Conservation (phyloP, 2,888 invertebrate genomes). For the Dicyrtomina minuta region DNA sequence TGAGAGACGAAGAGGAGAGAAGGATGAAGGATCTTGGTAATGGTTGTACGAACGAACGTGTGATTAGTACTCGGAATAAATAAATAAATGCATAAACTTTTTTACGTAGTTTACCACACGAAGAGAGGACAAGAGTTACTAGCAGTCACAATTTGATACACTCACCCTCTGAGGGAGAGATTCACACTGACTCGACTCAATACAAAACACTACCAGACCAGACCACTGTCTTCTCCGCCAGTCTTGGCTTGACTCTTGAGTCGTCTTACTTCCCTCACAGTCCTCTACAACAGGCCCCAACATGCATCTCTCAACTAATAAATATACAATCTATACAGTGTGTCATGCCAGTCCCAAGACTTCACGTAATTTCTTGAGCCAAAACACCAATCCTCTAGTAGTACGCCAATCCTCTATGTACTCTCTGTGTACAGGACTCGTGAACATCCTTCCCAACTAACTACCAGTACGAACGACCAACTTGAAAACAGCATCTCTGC, state of each 20-base stretch:
- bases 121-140: slow-evolving; percentile 23
- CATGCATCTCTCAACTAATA: slow-evolving; percentile 11
- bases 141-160: slow-evolving; percentile 38
- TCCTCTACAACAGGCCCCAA: too few species aligned
- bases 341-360: slow-evolving; percentile 17
- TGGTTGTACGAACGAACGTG: too few species aligned
- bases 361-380: slow-evolving; percentile 15
- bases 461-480: not conserved
- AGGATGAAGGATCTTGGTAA: too few species aligned
- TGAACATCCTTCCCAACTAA: too few species aligned
- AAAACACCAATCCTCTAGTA: too few species aligned
- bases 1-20: too few species aligned
- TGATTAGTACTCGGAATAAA: not conserved
- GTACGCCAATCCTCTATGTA: too few species aligned
- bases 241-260: slow-evolving; percentile 16
- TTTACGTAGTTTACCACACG: slow-evolving; percentile 19
- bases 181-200: slow-evolving; percentile 45
- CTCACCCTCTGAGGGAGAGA: slow-evolving; percentile 53
- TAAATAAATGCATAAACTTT: slow-evolving; percentile 13
- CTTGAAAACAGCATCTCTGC: slow-evolving; percentile 7
- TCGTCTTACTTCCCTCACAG: slow-evolving; percentile 7
- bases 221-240: slow-evolving; percentile 27
- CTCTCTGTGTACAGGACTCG: too few species aligned
- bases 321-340: slow-evolving; percentile 15
- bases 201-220: slow-evolving; percentile 22